A percentile compares a stretch with the other conserved stretches of the same genome.
These are phyloP conservation scores for Lysandra bellargus DNA, from an alignment of 2,888 invertebrate genomes.

Conservation along the genomic window DNA sequence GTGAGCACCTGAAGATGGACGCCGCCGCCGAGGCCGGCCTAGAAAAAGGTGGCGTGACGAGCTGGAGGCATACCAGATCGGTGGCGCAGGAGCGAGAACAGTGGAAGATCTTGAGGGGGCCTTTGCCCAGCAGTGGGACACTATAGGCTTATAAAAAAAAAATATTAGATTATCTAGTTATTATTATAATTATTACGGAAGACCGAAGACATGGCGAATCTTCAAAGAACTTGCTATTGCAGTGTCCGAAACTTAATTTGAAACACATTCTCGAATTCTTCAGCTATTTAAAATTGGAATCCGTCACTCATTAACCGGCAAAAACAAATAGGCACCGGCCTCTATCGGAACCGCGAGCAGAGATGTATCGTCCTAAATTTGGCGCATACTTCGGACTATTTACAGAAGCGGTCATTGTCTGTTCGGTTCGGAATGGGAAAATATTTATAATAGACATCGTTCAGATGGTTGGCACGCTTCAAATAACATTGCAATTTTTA, in stretches of 20 bases:
- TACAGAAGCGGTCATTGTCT: slow-evolving; percentile 25
- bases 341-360: not conserved
- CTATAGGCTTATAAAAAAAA: too few species aligned
- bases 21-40: too few species aligned
- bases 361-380: slow-evolving; percentile 11
- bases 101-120: too few species aligned
- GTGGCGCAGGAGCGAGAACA: too few species aligned
- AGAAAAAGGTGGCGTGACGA: too few species aligned
- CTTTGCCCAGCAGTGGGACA: too few species aligned
- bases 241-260: not conserved
- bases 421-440: slow-evolving; percentile 12
- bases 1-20: too few species aligned
- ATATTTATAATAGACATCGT: slow-evolving; percentile 1
- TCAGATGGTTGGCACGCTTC: not conserved
- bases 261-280: not conserved
- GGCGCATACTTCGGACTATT: slow-evolving; percentile 26
- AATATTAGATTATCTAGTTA: too few species aligned
- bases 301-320: not conserved
- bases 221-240: too few species aligned
- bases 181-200: too few species aligned
- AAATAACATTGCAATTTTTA: slow-evolving; percentile 1
- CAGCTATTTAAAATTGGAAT: not conserved
- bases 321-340: not conserved
- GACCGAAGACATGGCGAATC: too few species aligned
- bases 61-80: too few species aligned